Evolutionary conservation across 2,888 invertebrate genomes (phyloP).

Genomic region (Agonopterix arenella): DNA sequence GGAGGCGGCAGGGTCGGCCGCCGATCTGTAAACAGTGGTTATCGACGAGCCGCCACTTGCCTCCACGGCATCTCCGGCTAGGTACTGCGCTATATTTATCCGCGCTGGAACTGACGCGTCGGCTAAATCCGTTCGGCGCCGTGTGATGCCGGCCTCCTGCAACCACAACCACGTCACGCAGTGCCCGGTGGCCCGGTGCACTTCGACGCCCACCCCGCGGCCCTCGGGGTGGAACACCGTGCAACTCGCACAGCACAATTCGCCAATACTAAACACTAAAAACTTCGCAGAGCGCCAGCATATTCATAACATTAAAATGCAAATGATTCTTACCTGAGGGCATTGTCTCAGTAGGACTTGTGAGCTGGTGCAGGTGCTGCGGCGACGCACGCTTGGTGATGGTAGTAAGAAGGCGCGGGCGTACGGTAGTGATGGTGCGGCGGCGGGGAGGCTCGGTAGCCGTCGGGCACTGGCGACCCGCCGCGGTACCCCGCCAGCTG

Average conservation of each 20-base stretch:
- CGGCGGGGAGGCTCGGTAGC: slow-evolving; percentile 61
- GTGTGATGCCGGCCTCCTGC: slow-evolving; percentile 68
- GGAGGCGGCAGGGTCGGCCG: slow-evolving; percentile 68
- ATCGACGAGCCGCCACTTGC: slow-evolving; percentile 71
- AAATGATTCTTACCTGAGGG: slow-evolving; percentile 49
- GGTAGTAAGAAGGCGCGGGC: slow-evolving; percentile 68
- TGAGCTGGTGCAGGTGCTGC: slow-evolving; percentile 65
- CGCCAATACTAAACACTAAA: slow-evolving; percentile 38
- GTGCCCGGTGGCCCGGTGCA: slow-evolving; percentile 27
- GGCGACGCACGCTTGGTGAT: slow-evolving; percentile 79
- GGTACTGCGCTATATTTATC: slow-evolving; percentile 72
- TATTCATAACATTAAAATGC: slow-evolving; percentile 1
- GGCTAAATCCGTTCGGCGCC: slow-evolving; percentile 73
- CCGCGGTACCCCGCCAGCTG: slow-evolving; percentile 70
- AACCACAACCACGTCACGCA: slow-evolving; percentile 67
- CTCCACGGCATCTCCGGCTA: slow-evolving; percentile 64
- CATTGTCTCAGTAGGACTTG: slow-evolving; percentile 67
- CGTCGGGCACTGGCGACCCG: slow-evolving; percentile 58
- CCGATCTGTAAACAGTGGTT: slow-evolving; percentile 73
- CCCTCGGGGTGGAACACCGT: slow-evolving; percentile 34
- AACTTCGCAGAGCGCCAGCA: slow-evolving; percentile 47
- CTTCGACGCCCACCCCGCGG: slow-evolving; percentile 31
- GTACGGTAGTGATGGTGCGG: slow-evolving; percentile 69
- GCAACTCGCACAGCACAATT: slow-evolving; percentile 56
- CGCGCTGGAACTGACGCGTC: slow-evolving; percentile 66